Evolutionary conservation across 1,140 invertebrate species (phyloP).

Genomic region (Amyelois transitella): DNA sequence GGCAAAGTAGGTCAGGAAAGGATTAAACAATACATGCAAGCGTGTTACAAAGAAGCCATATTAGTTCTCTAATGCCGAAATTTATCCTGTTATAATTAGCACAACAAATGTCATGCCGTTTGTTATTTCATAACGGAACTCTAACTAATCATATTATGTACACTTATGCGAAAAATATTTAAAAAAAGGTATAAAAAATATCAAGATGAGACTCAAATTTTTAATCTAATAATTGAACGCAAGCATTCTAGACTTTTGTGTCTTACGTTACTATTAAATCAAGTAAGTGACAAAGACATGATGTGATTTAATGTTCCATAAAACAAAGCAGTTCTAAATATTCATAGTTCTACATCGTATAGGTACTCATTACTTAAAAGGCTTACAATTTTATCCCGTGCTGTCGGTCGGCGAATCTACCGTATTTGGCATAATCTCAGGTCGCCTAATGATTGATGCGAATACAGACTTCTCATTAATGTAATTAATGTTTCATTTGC

Average conservation of each 20-base stretch:
- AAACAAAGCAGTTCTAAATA: conserved; percentile 6
- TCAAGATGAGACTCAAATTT: too few relatives aligned
- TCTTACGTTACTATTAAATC: too few relatives aligned
- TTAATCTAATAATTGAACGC: too few relatives aligned
- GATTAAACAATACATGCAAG: conserved; percentile 1
- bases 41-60: not conserved
- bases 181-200: too few relatives aligned
- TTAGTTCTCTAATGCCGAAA: not conserved
- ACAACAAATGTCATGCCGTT: not conserved
- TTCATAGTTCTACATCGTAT: conserved; percentile 32
- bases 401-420: conserved; percentile 21
- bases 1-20: not conserved
- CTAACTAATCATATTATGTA: too few relatives aligned
- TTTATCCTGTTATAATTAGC: not conserved
- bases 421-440: conserved; percentile 39
- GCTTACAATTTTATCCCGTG: conserved; percentile 63
- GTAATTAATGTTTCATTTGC: conserved; percentile 10
- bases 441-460: conserved; percentile 13
- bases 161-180: too few relatives aligned
- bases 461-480: conserved; percentile 9
- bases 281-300: too few relatives aligned
- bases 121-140: too few relatives aligned
- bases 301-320: too few relatives aligned
- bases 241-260: too few relatives aligned
- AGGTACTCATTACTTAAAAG: conserved; percentile 69